Evolutionary conservation across 2,797 vertebrate species (phyloP).

Genomic region (Pipistrellus pygmaeus): DNA sequence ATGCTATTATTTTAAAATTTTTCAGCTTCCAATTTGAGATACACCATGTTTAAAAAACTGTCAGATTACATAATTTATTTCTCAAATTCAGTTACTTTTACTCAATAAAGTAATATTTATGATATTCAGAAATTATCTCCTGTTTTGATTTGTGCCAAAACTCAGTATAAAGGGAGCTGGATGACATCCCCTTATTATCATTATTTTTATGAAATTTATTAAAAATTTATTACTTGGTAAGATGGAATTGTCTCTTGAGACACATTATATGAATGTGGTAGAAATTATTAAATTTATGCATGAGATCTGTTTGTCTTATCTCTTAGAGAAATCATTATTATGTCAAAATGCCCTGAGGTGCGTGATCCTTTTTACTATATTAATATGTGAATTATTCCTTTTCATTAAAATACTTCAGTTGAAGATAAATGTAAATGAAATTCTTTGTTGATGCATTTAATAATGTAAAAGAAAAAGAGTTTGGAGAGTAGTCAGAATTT

Average conservation of each 20-base stretch:
- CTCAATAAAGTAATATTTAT: constrained; percentile 36
- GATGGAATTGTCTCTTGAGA: neutral
- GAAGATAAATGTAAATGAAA: constrained; percentile 41
- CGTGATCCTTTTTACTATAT: neutral
- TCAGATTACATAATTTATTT: neutral
- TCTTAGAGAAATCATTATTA: constrained; percentile 27
- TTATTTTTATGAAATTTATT: constrained; percentile 34
- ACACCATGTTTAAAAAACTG: neutral
- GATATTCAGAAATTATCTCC: constrained; percentile 5
- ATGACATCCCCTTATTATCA: neutral
- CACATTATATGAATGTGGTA: neutral
- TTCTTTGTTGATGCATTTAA: constrained; percentile 17
- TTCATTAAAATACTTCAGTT: constrained; percentile 56
- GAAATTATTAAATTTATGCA: constrained; percentile 41
- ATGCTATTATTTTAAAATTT: constrained; percentile 21
- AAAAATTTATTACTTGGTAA: neutral
- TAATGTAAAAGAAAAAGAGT: constrained; percentile 30
- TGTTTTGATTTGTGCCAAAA: neutral
- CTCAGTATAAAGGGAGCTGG: neutral
- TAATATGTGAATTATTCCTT: constrained; percentile 45
- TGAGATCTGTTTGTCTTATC: constrained; percentile 37
- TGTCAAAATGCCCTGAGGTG: neutral
- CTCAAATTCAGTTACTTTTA: neutral
- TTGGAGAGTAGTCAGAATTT: neutral
- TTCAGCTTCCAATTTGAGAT: neutral